Evolutionary conservation across 1,140 invertebrate genomes (phyloP), one percentile per base, ranked within the genome.

Genomic region (Cydia strobilella): DNA sequence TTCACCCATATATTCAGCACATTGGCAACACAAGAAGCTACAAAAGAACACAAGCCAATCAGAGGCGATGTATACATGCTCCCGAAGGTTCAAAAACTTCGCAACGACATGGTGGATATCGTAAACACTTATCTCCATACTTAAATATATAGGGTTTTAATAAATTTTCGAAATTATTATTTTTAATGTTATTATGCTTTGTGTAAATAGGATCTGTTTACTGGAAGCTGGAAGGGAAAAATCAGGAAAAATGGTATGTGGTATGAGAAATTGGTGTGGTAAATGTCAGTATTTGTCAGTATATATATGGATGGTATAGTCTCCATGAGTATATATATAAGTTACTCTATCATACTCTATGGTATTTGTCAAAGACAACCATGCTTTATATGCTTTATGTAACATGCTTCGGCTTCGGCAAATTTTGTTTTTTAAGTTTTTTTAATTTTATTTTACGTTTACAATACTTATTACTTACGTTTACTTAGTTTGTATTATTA

Each of bases 41-140:
- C 54, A 59, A 7, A 59, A 59, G 54, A 59, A 59, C 20, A 59
- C 54, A 1, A 59, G 20, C 54, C 54, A 59, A 59, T 59, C 54
- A 23, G 18, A 23, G 18, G 20, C 54, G 6, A 23, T 6, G 7
- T 59, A 59, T 23, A 59, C 54, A 23, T 23, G 54, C 18, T n/a
- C 15, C 2, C 20, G 20, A 10, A 59, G 18, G 54, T 23, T 59
- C 18, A 59, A 3, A 23, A 59, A 59, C 54, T 59, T 59, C 20
- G 54, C 54, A 0, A 59, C 20, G 7, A 59, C 20, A 12, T 59
- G 20, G 20, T 59, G 54, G 20, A 59, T 59, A 10, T 59, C 2
- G 20, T 59, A 59, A 23, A 59, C 20, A 59, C 54, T 59, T 59
- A 59, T 59, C 20, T 59, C 54, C 54, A 59, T 59, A 12, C 9